Evolutionary conservation across 2,888 invertebrate genomes (phyloP).

Genomic region (Apantesis nais): DNA sequence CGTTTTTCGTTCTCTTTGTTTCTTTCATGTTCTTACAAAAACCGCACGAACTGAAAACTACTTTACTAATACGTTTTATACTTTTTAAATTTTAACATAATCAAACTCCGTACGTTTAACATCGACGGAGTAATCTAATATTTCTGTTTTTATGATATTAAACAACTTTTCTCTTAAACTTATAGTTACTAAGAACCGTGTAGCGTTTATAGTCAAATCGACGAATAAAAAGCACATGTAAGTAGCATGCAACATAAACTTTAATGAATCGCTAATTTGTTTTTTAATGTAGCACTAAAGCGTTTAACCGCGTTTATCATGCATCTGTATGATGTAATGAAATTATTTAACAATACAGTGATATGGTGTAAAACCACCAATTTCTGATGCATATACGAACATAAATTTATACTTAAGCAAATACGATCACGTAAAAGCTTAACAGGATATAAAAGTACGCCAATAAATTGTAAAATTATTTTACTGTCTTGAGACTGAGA

Average conservation of each 20-base stretch:
- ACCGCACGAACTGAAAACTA: not conserved
- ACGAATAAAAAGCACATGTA: not conserved
- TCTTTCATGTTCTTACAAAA: too few species aligned
- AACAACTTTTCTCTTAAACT: too few species aligned
- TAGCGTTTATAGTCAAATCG: not conserved
- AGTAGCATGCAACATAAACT: not conserved
- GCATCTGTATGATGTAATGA: not conserved
- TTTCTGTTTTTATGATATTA: not conserved
- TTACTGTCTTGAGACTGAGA: not conserved
- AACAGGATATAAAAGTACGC: not conserved
- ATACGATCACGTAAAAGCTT: not conserved
- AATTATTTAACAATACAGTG: too few species aligned
- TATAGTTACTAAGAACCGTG: not conserved
- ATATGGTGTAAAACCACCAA: not conserved
- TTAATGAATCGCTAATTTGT: not conserved
- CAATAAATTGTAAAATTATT: not conserved
- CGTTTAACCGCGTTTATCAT: not conserved
- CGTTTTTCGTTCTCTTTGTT: too few species aligned
- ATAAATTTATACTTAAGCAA: not conserved
- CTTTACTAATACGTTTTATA: too few species aligned
- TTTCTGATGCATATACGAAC: not conserved
- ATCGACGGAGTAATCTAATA: not conserved
- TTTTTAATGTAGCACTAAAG: conserved; percentile 1
- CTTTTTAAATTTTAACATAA: too few species aligned
- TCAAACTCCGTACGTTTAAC: too few species aligned